Conservation (phyloP, 2,888 invertebrate species). For the Brachyptera risi region DNA sequence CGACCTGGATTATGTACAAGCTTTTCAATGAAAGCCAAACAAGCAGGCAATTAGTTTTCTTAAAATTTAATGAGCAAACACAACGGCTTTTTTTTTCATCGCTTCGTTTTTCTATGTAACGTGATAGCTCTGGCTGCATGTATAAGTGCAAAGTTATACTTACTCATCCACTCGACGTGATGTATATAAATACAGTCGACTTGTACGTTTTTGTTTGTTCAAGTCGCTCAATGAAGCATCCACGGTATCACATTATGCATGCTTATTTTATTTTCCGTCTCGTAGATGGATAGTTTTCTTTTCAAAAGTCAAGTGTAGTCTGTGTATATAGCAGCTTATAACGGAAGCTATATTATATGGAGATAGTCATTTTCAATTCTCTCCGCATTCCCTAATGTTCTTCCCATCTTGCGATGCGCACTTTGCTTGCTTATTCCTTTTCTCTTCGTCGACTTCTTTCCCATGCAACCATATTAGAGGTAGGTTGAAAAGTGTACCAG, state of each 20-base stretch:
- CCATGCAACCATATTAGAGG: constrained; percentile 6
- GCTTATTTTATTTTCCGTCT: neutral
- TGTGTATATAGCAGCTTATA: constrained; percentile 23
- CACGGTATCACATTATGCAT: too few relatives aligned
- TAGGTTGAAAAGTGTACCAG: too few relatives aligned
- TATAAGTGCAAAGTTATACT: too few relatives aligned
- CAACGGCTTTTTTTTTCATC: neutral
- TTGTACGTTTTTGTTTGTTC: too few relatives aligned
- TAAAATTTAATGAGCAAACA: constrained; percentile 20
- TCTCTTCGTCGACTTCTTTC: constrained; percentile 13
- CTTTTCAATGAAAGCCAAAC: neutral
- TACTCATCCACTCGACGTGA: too few relatives aligned
- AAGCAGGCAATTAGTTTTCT: constrained; percentile 19
- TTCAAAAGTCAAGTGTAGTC: constrained; percentile 17
- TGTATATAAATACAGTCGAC: too few relatives aligned
- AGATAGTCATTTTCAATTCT: constrained; percentile 19
- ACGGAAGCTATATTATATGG: neutral
- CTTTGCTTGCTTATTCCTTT: constrained; percentile 8
- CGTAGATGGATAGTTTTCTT: constrained; percentile 17
- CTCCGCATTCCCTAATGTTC: constrained; percentile 21
- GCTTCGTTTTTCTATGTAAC: neutral
- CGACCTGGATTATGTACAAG: too few relatives aligned
- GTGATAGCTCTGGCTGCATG: neutral
- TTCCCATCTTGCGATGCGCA: neutral
- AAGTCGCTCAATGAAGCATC: too few relatives aligned